These are phyloP conservation scores for Elegia similella DNA, from an alignment of 2,888 invertebrate species.

Conservation along the genomic window DNA sequence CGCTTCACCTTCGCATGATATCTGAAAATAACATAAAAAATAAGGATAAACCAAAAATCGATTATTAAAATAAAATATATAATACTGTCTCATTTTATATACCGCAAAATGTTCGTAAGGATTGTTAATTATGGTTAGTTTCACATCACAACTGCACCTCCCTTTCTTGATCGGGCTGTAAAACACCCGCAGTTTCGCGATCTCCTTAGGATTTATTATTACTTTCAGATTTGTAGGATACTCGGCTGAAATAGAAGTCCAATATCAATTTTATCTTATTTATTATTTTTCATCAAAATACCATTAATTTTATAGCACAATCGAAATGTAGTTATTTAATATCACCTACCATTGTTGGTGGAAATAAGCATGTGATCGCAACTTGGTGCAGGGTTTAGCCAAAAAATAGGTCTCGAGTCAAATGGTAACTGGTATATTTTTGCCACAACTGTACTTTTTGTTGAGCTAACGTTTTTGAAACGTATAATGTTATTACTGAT, in stretches of 20 bases:
- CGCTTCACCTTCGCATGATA: slow-evolving; percentile 68
- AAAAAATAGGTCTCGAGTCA: slow-evolving; percentile 59
- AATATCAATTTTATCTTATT: not conserved
- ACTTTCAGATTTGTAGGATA: slow-evolving; percentile 44
- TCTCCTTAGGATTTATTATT: slow-evolving; percentile 47
- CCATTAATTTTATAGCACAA: not conserved
- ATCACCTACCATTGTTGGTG: slow-evolving; percentile 45
- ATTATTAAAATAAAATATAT: not conserved
- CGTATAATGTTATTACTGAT: slow-evolving; percentile 48
- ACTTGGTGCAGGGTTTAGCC: slow-evolving; percentile 43
- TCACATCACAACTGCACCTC: slow-evolving; percentile 56
- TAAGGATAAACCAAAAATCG: not conserved
- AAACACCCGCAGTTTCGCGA: slow-evolving; percentile 45
- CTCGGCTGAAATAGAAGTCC: slow-evolving; percentile 40
- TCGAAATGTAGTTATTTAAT: not conserved
- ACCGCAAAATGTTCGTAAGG: slow-evolving; percentile 70
- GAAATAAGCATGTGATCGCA: slow-evolving; percentile 39
- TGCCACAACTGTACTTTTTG: slow-evolving; percentile 48
- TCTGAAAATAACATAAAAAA: slow-evolving; percentile 33
- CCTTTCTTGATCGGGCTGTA: slow-evolving; percentile 64
- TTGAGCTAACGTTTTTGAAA: slow-evolving; percentile 61
- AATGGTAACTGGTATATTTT: slow-evolving; percentile 40
- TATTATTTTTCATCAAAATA: not conserved
- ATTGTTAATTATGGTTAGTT: slow-evolving; percentile 58
- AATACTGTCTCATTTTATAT: slow-evolving; percentile 9